Conservation (phyloP, 2,113 vertebrate genomes). For the Corydoras sp. region DNA sequence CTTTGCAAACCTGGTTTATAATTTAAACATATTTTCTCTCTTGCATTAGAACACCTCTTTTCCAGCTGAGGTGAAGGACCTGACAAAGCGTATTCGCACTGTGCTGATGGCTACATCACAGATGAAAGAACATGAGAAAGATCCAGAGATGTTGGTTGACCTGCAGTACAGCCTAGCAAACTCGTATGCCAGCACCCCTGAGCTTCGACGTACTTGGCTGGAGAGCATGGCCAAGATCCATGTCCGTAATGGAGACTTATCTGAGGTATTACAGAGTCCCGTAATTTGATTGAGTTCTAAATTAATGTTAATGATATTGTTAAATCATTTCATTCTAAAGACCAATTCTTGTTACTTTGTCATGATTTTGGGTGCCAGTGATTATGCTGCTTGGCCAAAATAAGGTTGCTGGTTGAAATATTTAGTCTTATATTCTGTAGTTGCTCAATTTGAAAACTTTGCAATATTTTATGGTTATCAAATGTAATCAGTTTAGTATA, state of each 20-base stretch:
- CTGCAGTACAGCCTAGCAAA: conserved; percentile 97
- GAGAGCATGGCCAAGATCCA: conserved; percentile 99
- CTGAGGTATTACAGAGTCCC: conserved; percentile 74
- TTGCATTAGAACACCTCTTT: conserved; percentile 82
- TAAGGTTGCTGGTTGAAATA: too few species aligned
- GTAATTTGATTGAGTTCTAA: not conserved
- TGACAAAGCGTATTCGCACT: conserved; percentile 92
- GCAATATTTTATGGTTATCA: too few species aligned
- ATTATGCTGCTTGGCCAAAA: too few species aligned
- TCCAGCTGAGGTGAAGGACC: conserved; percentile 93
- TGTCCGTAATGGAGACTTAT: conserved; percentile 90
- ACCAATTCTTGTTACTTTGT: too few species aligned
- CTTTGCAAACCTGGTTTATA: not conserved
- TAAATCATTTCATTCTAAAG: too few species aligned
- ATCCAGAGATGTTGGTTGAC: conserved; percentile 96
- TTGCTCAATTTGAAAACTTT: too few species aligned
- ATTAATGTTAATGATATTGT: not conserved
- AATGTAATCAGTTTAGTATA: too few species aligned
- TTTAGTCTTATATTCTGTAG: too few species aligned
- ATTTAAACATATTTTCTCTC: not conserved
- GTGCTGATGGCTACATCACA: conserved; percentile 98
- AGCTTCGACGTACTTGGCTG: conserved; percentile 91
- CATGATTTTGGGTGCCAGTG: too few species aligned
- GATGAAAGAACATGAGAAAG: conserved; percentile 99
- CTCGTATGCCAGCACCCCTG: conserved; percentile 94